Evolutionary conservation across 2,797 vertebrate genomes (phyloP).

Genomic region (Microhierax caerulescens): DNA sequence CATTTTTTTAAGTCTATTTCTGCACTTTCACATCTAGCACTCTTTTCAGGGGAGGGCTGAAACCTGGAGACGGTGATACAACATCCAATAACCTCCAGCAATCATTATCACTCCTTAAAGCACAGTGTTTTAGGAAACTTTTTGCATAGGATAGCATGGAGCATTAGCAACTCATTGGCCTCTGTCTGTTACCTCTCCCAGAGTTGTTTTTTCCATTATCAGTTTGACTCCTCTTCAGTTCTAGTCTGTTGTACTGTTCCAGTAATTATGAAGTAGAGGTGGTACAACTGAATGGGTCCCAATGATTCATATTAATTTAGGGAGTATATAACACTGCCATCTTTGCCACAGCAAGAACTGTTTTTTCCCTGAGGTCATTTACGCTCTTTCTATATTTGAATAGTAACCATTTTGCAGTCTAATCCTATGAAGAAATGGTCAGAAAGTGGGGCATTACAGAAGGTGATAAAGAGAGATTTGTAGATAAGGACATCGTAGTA

Average conservation of each 20-base stretch:
- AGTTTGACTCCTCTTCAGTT: conserved; percentile 51
- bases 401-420: conserved; percentile 12
- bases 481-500: not conserved
- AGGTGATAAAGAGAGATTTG: not conserved
- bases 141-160: not conserved
- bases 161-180: not conserved
- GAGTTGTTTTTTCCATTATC: not conserved
- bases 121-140: not conserved
- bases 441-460: conserved; percentile 31
- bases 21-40: not conserved
- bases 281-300: not conserved
- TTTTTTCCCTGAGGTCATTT: conserved; percentile 55
- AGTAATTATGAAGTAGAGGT: conserved; percentile 56
- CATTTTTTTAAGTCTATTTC: conserved; percentile 6
- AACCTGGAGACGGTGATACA: not conserved
- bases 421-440: conserved; percentile 19
- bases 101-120: not conserved
- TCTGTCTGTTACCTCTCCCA: not conserved
- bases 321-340: not conserved
- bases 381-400: conserved; percentile 31
- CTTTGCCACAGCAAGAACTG: conserved; percentile 20
- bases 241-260: not conserved
- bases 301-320: not conserved
- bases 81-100: not conserved
- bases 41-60: not conserved